These are phyloP conservation scores for Linurgus olivaceus DNA, from an alignment of 2,797 vertebrate species.

Conservation along the genomic window DNA sequence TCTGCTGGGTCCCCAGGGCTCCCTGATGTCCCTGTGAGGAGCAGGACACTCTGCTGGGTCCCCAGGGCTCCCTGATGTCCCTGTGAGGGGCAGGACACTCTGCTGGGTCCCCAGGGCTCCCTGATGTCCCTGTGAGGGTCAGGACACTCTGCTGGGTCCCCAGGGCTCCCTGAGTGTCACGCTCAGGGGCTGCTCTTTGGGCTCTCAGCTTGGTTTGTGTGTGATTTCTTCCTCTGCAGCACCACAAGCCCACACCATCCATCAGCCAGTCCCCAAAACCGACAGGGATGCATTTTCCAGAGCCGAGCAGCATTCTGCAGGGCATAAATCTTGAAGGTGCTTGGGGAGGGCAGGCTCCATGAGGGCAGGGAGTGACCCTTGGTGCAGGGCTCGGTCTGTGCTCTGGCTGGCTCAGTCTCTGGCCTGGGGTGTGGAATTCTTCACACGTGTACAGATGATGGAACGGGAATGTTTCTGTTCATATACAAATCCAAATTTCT, in stretches of 20 bases:
- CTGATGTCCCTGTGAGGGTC: background rate
- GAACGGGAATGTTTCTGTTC: background rate
- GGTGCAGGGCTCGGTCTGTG: background rate
- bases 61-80: background rate
- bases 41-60: no score
- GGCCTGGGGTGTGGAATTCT: background rate
- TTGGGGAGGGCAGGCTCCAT: background rate
- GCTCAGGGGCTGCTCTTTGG: background rate
- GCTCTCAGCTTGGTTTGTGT: background rate
- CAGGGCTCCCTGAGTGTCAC: background rate
- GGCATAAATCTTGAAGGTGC: background rate
- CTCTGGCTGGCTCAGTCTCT: background rate
- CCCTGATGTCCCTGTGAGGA: no score
- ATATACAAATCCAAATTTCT: constrained; percentile 47
- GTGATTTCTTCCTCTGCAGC: background rate
- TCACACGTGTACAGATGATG: background rate
- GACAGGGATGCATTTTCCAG: background rate
- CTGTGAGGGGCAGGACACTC: background rate
- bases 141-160: background rate
- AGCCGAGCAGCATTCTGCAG: background rate
- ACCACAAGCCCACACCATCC: background rate
- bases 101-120: background rate
- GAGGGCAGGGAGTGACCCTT: background rate
- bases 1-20: background rate
- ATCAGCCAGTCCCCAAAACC: background rate